Evolutionary conservation across 1,140 invertebrate genomes (phyloP), one percentile per base, ranked within the genome.

Genomic region (Pemphigus obesinymphae): DNA sequence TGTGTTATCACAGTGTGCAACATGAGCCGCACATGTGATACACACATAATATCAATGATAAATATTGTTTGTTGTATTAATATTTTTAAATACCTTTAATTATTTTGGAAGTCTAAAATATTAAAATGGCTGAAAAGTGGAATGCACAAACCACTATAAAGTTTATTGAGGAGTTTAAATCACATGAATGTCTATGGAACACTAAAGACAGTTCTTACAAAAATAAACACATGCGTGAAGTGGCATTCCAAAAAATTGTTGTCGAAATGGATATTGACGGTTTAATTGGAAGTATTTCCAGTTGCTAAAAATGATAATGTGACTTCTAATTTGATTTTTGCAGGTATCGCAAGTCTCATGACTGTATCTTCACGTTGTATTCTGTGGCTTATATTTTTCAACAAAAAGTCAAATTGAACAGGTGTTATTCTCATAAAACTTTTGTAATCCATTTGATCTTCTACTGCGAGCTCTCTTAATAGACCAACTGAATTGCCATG

Each of bases 281-380:
- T 66, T 66, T 66, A n/a, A n/a, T n/a, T n/a, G n/a, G n/a, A 70
- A 70, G 31, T 70, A 45, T 70, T 45, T 37, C 31, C 66, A 6
- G 66, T 40, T 37, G 66, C 66, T 70, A 70, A 70, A 45, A 40
- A 70, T 37, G 17, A 40, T 29, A 70, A 45, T 23, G 66, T 70
- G 37, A 70, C n/a, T 45, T 37, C 66, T 37, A 70, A 29, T 37
- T 70, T 37, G 17, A 40, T 45, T 37, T 70, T 45, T n/a, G 66
- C 66, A 40, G 66, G 66, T n/a, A 70, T 70, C 20, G 66, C 66
- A 40, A n/a, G 17, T 70, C 66, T 70, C 66, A 70, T 70, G 20
- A 40, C 20, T 45, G 40, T 70, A 70, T 70, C 66, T 70, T 70
- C 26, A 26, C 55, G n/a, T 58, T 58, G 55, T 58, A 58, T 58